phyloP scores from a whole-genome alignment of 2,797 vertebrate species.

The Megalops cyprinoides region DNA sequence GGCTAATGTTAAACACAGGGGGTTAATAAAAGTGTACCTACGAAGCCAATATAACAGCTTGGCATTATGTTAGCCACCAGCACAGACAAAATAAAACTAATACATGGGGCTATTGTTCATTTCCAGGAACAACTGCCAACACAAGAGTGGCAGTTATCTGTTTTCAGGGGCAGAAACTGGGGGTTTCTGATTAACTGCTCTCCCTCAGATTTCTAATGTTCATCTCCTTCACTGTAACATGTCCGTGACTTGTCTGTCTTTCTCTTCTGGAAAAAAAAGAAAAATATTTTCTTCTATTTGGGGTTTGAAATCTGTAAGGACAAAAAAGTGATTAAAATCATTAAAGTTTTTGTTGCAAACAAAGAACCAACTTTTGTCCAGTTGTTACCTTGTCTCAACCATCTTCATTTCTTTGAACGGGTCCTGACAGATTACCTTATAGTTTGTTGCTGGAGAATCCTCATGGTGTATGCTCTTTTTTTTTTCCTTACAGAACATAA shows the following conservation, averaged over 20 bases:
- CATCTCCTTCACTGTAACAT: conserved; percentile 38
- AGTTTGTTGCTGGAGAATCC: no score
- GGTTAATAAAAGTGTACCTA: conserved; percentile 44
- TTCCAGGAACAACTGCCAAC: conserved; percentile 33
- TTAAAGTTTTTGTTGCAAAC: conserved; percentile 34
- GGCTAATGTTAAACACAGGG: conserved; percentile 46
- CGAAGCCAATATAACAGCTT: conserved; percentile 39
- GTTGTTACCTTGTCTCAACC: no score
- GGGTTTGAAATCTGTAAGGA: conserved; percentile 24
- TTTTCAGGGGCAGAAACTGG: not conserved
- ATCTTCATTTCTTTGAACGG: no score
- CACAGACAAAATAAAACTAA: conserved; percentile 49
- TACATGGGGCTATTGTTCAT: conserved; percentile 35
- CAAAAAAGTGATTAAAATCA: not conserved
- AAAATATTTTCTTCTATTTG: conserved; percentile 18
- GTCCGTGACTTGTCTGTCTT: conserved; percentile 34
- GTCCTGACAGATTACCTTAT: no score
- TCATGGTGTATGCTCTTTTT: no score
- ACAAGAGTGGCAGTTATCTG: conserved; percentile 27
- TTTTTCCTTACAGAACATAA: no score
- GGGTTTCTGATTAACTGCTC: conserved; percentile 22
- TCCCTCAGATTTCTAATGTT: conserved; percentile 38
- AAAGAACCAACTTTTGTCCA: no score
- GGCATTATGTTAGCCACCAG: conserved; percentile 31
- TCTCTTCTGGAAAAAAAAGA: conserved; percentile 33